phyloP scores from a whole-genome alignment of 1,140 invertebrate genomes.

The Triops cancriformis region DNA sequence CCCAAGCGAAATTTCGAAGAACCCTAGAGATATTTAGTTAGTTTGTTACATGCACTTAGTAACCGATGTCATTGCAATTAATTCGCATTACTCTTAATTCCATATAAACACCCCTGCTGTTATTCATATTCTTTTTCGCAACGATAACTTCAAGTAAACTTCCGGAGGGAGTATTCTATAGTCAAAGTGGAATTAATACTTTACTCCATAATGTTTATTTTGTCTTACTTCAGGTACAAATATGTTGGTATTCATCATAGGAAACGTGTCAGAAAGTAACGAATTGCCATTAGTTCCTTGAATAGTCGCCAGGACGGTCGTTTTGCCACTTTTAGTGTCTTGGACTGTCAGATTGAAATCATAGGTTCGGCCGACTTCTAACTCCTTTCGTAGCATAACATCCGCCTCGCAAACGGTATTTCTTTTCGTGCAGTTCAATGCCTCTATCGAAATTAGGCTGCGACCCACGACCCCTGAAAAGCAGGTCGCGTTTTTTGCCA shows the following conservation, averaged over 20 bases:
- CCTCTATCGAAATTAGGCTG: conserved; percentile 61
- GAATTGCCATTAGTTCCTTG: conserved; percentile 65
- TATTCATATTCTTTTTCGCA: background rate
- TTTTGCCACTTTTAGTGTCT: conserved; percentile 65
- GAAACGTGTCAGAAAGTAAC: conserved; percentile 64
- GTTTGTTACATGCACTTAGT: background rate
- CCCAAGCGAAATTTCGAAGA: conserved; percentile 62
- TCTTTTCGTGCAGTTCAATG: conserved; percentile 67
- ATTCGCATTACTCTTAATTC: background rate
- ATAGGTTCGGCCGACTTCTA: conserved; percentile 67
- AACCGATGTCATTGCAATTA: background rate
- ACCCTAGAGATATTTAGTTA: conserved; percentile 43
- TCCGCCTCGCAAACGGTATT: conserved; percentile 77
- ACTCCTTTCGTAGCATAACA: conserved; percentile 59
- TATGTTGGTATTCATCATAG: conserved; percentile 68
- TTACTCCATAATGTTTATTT: background rate
- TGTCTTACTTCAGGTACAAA: conserved; percentile 63
- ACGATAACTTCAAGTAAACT: background rate
- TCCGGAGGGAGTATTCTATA: conserved; percentile 1
- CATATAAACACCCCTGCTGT: background rate
- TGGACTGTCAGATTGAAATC: conserved; percentile 62
- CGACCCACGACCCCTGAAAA: conserved; percentile 51
- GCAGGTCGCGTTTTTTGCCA: background rate
- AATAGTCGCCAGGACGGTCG: conserved; percentile 67
- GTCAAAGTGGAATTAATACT: background rate